Base-by-base conservation (phyloP, 2,797 vertebrate genomes). In the Chloroceryle amazona region DNA sequence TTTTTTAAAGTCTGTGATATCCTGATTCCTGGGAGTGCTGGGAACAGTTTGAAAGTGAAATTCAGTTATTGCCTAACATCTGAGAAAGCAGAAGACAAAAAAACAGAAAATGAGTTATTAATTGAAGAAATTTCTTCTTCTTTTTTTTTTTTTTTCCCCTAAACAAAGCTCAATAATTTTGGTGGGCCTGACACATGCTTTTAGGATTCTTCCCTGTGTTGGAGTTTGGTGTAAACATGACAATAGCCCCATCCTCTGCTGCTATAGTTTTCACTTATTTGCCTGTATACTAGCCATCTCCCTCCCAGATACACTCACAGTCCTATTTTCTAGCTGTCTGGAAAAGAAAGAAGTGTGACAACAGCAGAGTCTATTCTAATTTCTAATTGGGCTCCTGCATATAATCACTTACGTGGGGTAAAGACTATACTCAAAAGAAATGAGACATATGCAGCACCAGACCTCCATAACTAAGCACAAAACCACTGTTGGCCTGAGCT, bases 371-470 rank as follows among this genome's bases (percentile, higher is more conserved):
- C 8, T 52, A 29, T 49, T 60, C 21, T 67, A 16, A 44, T n/a
- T 44, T 37, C 39, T 85, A 20, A 39, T 65, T 54, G 51, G 31
- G 9, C 37, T 60, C 25, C 29, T 19, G n/a, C 5, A 11, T 42
- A 16, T 41, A 57, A n/a, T 4, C 2, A 51, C 6, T 37, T 51
- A 60, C 1, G 3, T 3, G 17, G n/a, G 3, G 11, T 41, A 41
- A 91, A 84, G 37, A 4, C 33, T 61, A 15, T 35, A 35, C 10
- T 4, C 52, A 15, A 21, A 44, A 29, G 18, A 16, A 83, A 63
- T 5, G 6, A 28, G 29, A 26, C 9, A 4, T 22, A 13, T 6
- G 39, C 31, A 21, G 13, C 42, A 9, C 13, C 37, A 57, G 46
- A 63, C 17, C 26, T 58, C 20, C 9, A 25, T 37, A 47, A n/a